These are phyloP conservation scores for Peribatodes rhomboidaria DNA, from an alignment of 2,888 invertebrate species.

Conservation along the genomic window DNA sequence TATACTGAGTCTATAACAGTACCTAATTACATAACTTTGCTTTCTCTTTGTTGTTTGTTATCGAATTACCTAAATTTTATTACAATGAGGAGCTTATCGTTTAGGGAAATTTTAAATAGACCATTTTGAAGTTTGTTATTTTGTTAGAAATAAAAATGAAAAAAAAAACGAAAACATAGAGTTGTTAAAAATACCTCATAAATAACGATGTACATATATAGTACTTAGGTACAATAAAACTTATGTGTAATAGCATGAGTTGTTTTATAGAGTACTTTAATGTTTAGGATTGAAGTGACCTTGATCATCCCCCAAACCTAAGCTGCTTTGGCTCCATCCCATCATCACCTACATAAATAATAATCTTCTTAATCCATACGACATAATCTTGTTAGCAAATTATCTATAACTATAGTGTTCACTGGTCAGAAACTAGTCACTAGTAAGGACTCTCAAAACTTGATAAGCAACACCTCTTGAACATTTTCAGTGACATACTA, in stretches of 20 bases:
- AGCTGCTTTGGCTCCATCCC: constrained; percentile 79
- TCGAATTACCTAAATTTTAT: constrained; percentile 38
- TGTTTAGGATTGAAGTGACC: constrained; percentile 84
- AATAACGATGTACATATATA: constrained; percentile 65
- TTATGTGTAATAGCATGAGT: constrained; percentile 64
- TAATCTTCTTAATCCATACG: constrained; percentile 58
- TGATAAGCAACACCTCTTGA: not conserved
- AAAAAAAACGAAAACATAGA: constrained; percentile 55
- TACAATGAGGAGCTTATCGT: constrained; percentile 79
- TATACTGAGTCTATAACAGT: constrained; percentile 12
- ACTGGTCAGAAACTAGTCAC: constrained; percentile 2
- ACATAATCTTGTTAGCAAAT: constrained; percentile 34
- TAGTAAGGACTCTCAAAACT: not conserved
- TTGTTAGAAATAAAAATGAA: constrained; percentile 56
- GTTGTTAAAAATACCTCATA: constrained; percentile 78
- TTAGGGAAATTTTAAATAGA: constrained; percentile 72
- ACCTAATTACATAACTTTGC: constrained; percentile 6
- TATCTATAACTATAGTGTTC: constrained; percentile 19
- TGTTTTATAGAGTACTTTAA: constrained; percentile 75
- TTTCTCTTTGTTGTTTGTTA: constrained; percentile 26
- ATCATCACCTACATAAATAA: constrained; percentile 56
- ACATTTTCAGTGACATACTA: not conserved
- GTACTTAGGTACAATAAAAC: constrained; percentile 59
- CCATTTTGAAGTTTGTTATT: constrained; percentile 63
- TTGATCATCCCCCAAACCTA: constrained; percentile 81